Percentiles rank a stretch among this genome's conserved stretches.
Conservation (phyloP, 1,140 invertebrate species). For the Drosophila arawakana region DNA sequence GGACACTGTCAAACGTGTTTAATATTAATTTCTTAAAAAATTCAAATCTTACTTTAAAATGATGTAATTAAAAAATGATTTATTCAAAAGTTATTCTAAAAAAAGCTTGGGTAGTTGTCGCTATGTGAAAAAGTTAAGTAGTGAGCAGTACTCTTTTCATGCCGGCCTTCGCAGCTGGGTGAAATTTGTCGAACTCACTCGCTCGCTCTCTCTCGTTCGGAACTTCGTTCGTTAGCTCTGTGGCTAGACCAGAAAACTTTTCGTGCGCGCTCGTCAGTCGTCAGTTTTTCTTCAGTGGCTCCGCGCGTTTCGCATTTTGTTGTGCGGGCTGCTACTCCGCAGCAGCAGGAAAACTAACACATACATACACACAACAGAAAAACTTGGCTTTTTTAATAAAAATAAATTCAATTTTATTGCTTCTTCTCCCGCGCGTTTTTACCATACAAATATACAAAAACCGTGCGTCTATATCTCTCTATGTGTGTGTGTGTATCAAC, state of each 20-base stretch:
- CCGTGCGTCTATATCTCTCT: conserved; percentile 52
- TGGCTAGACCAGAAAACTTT: conserved; percentile 55
- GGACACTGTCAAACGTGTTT: background rate
- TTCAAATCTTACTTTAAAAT: too few species aligned
- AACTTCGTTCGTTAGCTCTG: conserved; percentile 51
- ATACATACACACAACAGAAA: conserved; percentile 69
- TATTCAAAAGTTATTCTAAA: too few species aligned
- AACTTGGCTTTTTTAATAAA: conserved; percentile 67
- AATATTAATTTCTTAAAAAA: background rate
- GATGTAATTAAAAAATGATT: too few species aligned
- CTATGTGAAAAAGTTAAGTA: conserved; percentile 14
- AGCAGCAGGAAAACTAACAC: conserved; percentile 67
- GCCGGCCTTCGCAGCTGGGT: conserved; percentile 41
- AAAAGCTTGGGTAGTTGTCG: background rate
- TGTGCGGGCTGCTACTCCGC: conserved; percentile 70
- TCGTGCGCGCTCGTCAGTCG: conserved; percentile 66
- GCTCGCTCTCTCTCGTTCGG: conserved; percentile 45
- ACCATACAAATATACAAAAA: conserved; percentile 35
- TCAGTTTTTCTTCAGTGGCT: conserved; percentile 82
- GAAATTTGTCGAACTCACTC: conserved; percentile 58
- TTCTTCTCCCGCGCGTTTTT: conserved; percentile 62
- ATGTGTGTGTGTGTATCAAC: conserved; percentile 59
- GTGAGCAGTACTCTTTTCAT: conserved; percentile 15
- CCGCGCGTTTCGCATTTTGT: conserved; percentile 75
- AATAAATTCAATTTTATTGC: conserved; percentile 81